Conservation (phyloP, 1,140 invertebrate genomes). For the Leucophenga varia region DNA sequence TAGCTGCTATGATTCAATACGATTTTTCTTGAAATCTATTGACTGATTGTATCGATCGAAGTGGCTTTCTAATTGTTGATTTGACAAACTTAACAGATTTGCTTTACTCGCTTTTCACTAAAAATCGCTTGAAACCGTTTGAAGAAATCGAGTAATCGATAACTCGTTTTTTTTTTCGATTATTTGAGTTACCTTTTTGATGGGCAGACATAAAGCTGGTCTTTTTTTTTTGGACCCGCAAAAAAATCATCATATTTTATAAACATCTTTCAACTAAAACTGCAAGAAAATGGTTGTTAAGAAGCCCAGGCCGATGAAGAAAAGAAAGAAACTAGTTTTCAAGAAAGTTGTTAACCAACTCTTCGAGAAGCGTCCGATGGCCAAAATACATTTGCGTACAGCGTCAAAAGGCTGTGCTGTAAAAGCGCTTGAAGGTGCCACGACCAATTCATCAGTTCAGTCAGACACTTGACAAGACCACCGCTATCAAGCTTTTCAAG, state of each 20-base stretch:
- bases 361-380: conserved; percentile 98
- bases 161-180: too few relatives aligned
- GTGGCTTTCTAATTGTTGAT: too few relatives aligned
- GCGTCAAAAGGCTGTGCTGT: conserved; percentile 91
- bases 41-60: too few relatives aligned
- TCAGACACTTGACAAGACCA: conserved; percentile 91
- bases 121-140: too few relatives aligned
- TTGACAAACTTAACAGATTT: too few relatives aligned
- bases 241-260: conserved; percentile 47
- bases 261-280: conserved; percentile 42
- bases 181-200: conserved; percentile 57
- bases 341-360: conserved; percentile 96
- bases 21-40: too few relatives aligned
- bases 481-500: conserved; percentile 92
- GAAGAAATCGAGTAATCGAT: too few relatives aligned
- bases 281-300: conserved; percentile 55
- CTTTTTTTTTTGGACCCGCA: conserved; percentile 36
- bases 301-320: conserved; percentile 71
- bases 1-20: too few relatives aligned
- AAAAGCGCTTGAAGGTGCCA: conserved; percentile 97
- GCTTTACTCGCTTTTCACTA: too few relatives aligned
- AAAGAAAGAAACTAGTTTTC: conserved; percentile 90
- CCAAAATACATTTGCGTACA: conserved; percentile 99
- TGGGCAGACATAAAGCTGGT: conserved; percentile 52
- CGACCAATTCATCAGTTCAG: conserved; percentile 98